Evolutionary conservation across 2,113 vertebrate genomes (phyloP).

Genomic region (Dicaeum eximium): DNA sequence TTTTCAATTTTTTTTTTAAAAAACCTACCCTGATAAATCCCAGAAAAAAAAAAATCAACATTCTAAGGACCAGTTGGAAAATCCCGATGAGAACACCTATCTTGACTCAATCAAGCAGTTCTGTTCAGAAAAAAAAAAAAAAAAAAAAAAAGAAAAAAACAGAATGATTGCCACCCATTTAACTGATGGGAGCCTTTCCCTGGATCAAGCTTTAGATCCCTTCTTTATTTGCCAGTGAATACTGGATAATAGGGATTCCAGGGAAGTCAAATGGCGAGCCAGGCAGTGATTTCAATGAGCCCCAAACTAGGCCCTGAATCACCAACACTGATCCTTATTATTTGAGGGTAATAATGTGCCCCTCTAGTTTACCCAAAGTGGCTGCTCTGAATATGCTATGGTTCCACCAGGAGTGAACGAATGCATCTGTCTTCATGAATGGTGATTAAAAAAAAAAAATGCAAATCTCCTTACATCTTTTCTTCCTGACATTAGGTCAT

Average conservation of each 20-base stretch:
- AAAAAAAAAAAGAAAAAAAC: not conserved
- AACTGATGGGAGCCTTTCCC: not conserved
- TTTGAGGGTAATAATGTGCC: constrained; percentile 63
- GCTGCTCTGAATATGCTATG: constrained; percentile 67
- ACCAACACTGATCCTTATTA: constrained; percentile 64
- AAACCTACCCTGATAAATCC: not conserved
- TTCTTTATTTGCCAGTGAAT: constrained; percentile 7
- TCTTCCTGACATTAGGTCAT: constrained; percentile 73
- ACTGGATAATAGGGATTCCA: constrained; percentile 29
- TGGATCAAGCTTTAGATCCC: not conserved
- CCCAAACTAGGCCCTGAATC: not conserved
- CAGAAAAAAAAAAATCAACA: not conserved
- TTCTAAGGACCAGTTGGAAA: not conserved
- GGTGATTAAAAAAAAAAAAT: constrained; percentile 68
- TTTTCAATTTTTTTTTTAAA: not conserved
- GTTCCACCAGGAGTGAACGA: constrained; percentile 55
- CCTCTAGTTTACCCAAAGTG: constrained; percentile 70
- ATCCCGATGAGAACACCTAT: not conserved
- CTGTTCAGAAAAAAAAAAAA: not conserved
- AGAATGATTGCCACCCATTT: not conserved
- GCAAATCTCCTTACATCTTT: constrained; percentile 74
- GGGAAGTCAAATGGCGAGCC: constrained; percentile 45
- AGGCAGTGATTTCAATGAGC: constrained; percentile 1
- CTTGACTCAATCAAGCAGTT: not conserved
- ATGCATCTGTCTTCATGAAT: constrained; percentile 72